Conservation (phyloP, 2,113 vertebrate genomes). For the Mystacornis crossleyi region DNA sequence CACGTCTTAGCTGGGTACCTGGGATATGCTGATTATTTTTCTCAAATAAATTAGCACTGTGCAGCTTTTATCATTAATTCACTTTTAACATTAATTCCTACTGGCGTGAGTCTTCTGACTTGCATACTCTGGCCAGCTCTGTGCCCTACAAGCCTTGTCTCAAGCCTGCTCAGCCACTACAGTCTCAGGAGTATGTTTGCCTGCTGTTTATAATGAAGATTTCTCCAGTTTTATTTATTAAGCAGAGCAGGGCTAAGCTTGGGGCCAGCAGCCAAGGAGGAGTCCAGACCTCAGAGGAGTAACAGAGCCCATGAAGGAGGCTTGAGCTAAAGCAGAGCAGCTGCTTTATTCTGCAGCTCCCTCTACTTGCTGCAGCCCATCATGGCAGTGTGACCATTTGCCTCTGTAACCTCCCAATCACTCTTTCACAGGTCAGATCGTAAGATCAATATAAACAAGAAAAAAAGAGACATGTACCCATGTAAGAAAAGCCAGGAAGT, state of each 20-base stretch:
- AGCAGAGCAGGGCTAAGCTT: background rate
- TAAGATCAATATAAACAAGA: slow-evolving; percentile 25
- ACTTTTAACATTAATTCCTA: background rate
- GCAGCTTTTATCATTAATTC: background rate
- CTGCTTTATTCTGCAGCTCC: slow-evolving; percentile 58
- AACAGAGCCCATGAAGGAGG: background rate
- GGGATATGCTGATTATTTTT: background rate
- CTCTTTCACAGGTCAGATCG: background rate
- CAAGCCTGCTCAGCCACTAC: background rate
- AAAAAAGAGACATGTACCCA: background rate
- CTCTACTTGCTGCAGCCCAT: slow-evolving; percentile 50
- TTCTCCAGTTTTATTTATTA: background rate
- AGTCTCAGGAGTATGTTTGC: background rate
- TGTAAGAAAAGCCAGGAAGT: slow-evolving; percentile 26
- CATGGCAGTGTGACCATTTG: background rate
- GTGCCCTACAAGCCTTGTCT: background rate
- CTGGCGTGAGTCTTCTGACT: background rate
- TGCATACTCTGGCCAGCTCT: background rate
- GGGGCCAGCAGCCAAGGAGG: background rate
- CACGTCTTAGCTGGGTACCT: background rate
- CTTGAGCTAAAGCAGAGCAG: background rate
- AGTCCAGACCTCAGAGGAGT: background rate
- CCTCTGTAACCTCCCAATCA: background rate
- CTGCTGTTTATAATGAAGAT: background rate
- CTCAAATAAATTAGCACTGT: background rate